Conservation (phyloP, 1,140 invertebrate genomes). For the Pteromalus puparum region DNA sequence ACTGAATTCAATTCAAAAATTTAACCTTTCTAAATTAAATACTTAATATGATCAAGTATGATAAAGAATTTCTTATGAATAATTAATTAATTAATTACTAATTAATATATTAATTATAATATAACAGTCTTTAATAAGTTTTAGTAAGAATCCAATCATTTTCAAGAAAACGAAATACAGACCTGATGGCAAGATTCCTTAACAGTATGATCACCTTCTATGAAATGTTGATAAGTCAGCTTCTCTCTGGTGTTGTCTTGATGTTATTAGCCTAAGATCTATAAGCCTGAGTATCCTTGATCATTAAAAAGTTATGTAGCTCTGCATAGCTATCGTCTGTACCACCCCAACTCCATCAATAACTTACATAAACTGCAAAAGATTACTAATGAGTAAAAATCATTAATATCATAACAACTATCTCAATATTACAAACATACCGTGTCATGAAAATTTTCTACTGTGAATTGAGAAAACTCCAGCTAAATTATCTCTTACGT, state of each 20-base stretch:
- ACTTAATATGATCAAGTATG: conserved; percentile 4
- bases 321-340: conserved; percentile 79
- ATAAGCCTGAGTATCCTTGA: conserved; percentile 94
- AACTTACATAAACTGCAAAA: conserved; percentile 94
- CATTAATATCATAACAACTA: background rate
- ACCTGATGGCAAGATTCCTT: conserved; percentile 82
- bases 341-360: conserved; percentile 84
- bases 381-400: conserved; percentile 36
- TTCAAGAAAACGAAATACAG: conserved; percentile 27
- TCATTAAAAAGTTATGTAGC: conserved; percentile 89
- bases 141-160: background rate
- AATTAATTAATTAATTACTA: background rate
- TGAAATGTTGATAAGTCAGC: conserved; percentile 96
- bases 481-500: conserved; percentile 89
- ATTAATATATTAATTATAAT: background rate
- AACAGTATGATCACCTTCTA: conserved; percentile 91
- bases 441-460: conserved; percentile 99
- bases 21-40: conserved; percentile 6
- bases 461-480: conserved; percentile 96
- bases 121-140: background rate
- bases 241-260: conserved; percentile 94
- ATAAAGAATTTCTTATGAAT: background rate
- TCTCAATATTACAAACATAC: conserved; percentile 77
- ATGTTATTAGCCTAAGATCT: conserved; percentile 94
- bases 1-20: background rate